phyloP scores from a whole-genome alignment of 2,797 vertebrate genomes.

The Pelodytes ibericus region DNA sequence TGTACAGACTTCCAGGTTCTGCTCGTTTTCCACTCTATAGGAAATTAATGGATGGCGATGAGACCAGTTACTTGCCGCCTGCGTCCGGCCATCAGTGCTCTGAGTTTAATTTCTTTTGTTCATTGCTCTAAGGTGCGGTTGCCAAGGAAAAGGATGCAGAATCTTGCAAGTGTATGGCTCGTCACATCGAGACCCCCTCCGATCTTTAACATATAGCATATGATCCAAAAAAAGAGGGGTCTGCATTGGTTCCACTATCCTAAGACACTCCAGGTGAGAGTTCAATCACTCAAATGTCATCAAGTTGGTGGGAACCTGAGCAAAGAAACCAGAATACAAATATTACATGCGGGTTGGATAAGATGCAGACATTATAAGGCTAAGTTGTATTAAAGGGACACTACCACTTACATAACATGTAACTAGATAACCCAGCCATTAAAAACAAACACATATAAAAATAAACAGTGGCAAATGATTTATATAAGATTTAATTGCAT shows the following conservation, averaged over 20 bases:
- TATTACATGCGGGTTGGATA: neutral
- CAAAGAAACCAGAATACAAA: conserved; percentile 3
- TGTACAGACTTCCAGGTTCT: conserved; percentile 46
- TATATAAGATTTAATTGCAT: no score
- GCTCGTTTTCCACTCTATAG: conserved; percentile 56
- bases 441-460: no score
- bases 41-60: conserved; percentile 29
- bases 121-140: conserved; percentile 52
- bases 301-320: conserved; percentile 94
- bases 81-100: conserved; percentile 31
- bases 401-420: no score
- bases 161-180: conserved; percentile 6
- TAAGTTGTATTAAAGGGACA: no score
- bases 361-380: no score
- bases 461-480: no score
- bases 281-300: conserved; percentile 93
- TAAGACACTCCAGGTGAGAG: neutral
- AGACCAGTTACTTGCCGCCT: neutral
- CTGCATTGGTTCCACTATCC: neutral
- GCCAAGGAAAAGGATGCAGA: conserved; percentile 1
- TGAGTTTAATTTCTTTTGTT: conserved; percentile 38
- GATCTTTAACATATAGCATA: conserved; percentile 10
- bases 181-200: neutral
- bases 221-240: neutral
- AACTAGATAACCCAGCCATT: no score